phyloP scores from a whole-genome alignment of 1,140 invertebrate genomes.

The Dendroctonus ponderosae region DNA sequence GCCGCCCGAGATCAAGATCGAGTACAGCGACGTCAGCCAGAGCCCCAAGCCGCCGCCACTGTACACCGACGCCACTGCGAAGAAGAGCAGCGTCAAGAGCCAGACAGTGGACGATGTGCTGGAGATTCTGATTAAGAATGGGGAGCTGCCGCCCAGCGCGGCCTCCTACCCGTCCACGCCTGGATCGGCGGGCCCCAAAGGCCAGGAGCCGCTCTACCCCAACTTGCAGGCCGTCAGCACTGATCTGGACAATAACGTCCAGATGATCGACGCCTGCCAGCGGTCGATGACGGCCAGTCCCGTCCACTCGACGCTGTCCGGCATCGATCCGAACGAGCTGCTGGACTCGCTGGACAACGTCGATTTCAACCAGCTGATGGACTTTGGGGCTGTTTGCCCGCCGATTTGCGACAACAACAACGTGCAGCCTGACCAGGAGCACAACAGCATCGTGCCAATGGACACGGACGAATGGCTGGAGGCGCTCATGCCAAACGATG shows the following conservation, averaged over 20 bases:
- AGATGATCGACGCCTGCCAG: slow-evolving; percentile 43
- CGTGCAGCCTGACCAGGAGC: slow-evolving; percentile 28
- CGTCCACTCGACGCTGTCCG: slow-evolving; percentile 51
- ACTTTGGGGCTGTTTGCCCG: slow-evolving; percentile 49
- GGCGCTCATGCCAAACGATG: slow-evolving; percentile 58
- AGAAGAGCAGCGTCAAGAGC: slow-evolving; percentile 67
- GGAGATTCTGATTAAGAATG: slow-evolving; percentile 93
- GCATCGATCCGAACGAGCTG: slow-evolving; percentile 46
- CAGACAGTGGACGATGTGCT: slow-evolving; percentile 92
- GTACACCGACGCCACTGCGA: slow-evolving; percentile 71
- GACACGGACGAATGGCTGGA: slow-evolving; percentile 77
- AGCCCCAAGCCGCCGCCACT: slow-evolving; percentile 59
- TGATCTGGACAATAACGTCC: slow-evolving; percentile 37
- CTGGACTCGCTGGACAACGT: slow-evolving; percentile 57
- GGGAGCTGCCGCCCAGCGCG: slow-evolving; percentile 85
- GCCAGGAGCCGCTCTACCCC: slow-evolving; percentile 43
- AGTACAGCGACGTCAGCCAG: slow-evolving; percentile 51
- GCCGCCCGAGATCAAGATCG: slow-evolving; percentile 46
- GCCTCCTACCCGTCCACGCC: slow-evolving; percentile 74
- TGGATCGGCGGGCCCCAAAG: slow-evolving; percentile 53
- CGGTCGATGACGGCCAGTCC: slow-evolving; percentile 48
- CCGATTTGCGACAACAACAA: slow-evolving; percentile 36
- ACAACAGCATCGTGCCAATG: slow-evolving; percentile 55
- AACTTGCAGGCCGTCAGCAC: slow-evolving; percentile 35
- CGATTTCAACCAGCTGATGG: slow-evolving; percentile 59